phyloP scores from a whole-genome alignment of 2,888 invertebrate species.

The Drosophila fungiperda region DNA sequence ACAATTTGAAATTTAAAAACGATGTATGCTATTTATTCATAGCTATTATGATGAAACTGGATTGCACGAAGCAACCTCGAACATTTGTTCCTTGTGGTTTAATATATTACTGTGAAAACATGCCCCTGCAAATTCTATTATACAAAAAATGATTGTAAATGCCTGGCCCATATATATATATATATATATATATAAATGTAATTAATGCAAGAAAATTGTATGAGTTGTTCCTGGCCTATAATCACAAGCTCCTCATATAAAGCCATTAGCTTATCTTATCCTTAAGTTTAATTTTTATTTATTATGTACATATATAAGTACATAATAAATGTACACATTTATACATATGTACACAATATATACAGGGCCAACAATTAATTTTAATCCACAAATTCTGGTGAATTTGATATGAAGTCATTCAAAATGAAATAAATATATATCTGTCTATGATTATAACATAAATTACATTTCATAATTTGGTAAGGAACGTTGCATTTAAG shows the following conservation, averaged over 20 bases:
- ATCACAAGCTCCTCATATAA: too few species aligned
- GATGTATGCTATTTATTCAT: slow-evolving; percentile 9
- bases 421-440: background rate
- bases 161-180: background rate
- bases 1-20: slow-evolving; percentile 24
- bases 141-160: background rate
- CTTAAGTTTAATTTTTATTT: background rate
- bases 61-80: slow-evolving; percentile 12
- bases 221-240: background rate
- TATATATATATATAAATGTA: slow-evolving; percentile 1
- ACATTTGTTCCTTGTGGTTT: background rate
- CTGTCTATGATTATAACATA: slow-evolving; percentile 11
- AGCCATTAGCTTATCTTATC: background rate
- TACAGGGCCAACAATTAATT: background rate
- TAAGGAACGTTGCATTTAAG: slow-evolving; percentile 12
- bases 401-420: background rate
- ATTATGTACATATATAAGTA: background rate
- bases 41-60: slow-evolving; percentile 3
- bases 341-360: background rate
- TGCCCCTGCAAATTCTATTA: slow-evolving; percentile 2
- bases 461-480: background rate
- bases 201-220: background rate
- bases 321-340: too few species aligned
- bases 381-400: background rate
- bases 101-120: background rate